Evolutionary conservation across 23 tunicate genomes (phyloP).

Genomic region (Pegea sp.): DNA sequence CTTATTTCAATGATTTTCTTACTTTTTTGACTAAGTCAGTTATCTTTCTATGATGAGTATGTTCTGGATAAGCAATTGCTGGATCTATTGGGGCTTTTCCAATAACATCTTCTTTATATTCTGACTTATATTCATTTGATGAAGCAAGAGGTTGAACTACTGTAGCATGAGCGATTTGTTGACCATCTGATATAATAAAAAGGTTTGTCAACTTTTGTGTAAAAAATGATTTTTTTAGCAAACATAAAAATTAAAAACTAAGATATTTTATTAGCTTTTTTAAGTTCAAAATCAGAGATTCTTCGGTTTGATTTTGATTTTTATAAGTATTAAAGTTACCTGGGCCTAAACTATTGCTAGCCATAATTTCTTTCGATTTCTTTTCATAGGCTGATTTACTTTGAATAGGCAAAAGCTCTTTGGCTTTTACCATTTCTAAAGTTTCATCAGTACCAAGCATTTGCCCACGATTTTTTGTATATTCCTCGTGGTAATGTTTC

Average conservation of each 20-base stretch:
- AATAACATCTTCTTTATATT: slow-evolving; percentile 11
- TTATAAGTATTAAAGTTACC: too few relatives aligned
- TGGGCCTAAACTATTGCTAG: too few relatives aligned
- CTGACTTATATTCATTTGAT: slow-evolving; percentile 2
- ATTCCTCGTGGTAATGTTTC: slow-evolving; percentile 37
- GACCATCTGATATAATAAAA: slow-evolving; percentile 5
- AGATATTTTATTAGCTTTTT: too few relatives aligned
- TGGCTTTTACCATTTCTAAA: slow-evolving; percentile 9
- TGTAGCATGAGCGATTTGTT: slow-evolving; percentile 18
- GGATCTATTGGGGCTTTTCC: slow-evolving; percentile 14
- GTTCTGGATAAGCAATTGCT: slow-evolving; percentile 17
- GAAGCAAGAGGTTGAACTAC: slow-evolving; percentile 6
- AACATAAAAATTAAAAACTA: too few relatives aligned
- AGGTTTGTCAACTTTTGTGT: too few relatives aligned
- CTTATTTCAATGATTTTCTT: too few relatives aligned
- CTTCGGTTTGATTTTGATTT: not conserved
- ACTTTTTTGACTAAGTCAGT: too few relatives aligned
- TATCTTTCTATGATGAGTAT: slow-evolving; percentile 3
- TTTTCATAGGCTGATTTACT: slow-evolving; percentile 6
- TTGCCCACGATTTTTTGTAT: slow-evolving; percentile 28
- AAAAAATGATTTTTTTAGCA: too few relatives aligned
- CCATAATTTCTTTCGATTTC: slow-evolving; percentile 6
- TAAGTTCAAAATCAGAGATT: not conserved
- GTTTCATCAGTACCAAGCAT: slow-evolving; percentile 2
- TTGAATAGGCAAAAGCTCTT: slow-evolving; percentile 13